Conservation (phyloP, 64 coral and sea anemone genomes). For the Astreopora myriophthalma region DNA sequence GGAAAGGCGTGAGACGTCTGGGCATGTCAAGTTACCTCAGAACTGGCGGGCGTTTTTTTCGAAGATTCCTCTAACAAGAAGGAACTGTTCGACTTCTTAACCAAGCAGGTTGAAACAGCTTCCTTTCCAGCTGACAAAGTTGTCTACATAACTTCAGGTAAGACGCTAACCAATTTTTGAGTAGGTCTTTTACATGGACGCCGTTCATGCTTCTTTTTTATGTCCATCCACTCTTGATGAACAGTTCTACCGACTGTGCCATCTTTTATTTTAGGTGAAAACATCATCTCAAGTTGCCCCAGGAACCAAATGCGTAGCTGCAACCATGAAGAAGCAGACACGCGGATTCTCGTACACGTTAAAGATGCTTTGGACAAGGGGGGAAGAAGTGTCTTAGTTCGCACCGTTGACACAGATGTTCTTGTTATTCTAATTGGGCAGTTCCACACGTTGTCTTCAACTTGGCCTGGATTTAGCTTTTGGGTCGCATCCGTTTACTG, state of each 20-base stretch:
- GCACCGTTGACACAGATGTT: constrained; percentile 33
- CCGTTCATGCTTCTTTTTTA: background rate
- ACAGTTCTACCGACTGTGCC: background rate
- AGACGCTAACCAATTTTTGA: background rate
- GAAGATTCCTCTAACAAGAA: constrained; percentile 56
- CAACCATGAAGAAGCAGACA: constrained; percentile 51
- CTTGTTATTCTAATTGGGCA: constrained; percentile 18
- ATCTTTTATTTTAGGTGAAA: background rate
- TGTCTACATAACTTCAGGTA: background rate
- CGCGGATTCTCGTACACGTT: constrained; percentile 29
- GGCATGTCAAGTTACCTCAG: constrained; percentile 42
- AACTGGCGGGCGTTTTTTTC: constrained; percentile 55
- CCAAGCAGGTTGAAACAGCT: background rate
- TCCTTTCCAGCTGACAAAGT: constrained; percentile 38
- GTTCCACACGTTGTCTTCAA: background rate
- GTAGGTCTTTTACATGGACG: background rate
- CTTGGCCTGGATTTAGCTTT: background rate
- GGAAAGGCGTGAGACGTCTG: constrained; percentile 28
- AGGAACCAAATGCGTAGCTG: constrained; percentile 10
- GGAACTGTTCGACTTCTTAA: constrained; percentile 28
- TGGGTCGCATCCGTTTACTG: background rate
- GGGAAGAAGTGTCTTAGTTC: constrained; percentile 10
- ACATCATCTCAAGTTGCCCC: background rate
- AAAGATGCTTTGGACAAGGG: constrained; percentile 26
- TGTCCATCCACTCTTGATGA: background rate